These are phyloP conservation scores for Galbula dea DNA, from an alignment of 2,113 vertebrate species.

Conservation along the genomic window DNA sequence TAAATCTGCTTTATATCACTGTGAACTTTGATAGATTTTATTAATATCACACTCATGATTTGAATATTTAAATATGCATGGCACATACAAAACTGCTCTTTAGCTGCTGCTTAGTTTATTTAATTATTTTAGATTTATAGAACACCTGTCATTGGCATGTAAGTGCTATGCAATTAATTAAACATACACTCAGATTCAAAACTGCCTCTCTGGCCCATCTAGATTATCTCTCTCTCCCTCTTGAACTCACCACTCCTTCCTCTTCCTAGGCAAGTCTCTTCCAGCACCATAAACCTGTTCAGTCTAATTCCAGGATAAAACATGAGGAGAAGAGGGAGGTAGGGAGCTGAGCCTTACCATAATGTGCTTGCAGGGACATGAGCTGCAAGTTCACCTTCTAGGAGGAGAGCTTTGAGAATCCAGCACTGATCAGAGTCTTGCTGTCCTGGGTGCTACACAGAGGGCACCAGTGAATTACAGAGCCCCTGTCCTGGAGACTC, in stretches of 20 bases:
- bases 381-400: fast-evolving
- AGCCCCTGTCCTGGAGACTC: neutral
- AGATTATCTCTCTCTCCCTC: neutral
- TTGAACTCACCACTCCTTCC: neutral
- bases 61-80: neutral
- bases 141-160: neutral
- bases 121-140: slow-evolving; percentile 14
- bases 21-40: neutral
- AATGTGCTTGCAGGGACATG: neutral
- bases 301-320: neutral
- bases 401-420: neutral
- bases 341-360: neutral
- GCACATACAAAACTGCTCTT: neutral
- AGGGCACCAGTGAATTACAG: neutral
- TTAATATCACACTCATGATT: neutral
- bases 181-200: neutral
- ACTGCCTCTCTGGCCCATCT: neutral
- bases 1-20: slow-evolving; percentile 14
- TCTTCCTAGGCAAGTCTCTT: neutral
- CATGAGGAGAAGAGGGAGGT: neutral
- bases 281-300: neutral
- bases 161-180: neutral
- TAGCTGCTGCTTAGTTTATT: neutral
- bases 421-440: neutral
- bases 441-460: neutral